Evolutionary conservation across 2,888 invertebrate genomes (phyloP).

Genomic region (Odontothrips loti): DNA sequence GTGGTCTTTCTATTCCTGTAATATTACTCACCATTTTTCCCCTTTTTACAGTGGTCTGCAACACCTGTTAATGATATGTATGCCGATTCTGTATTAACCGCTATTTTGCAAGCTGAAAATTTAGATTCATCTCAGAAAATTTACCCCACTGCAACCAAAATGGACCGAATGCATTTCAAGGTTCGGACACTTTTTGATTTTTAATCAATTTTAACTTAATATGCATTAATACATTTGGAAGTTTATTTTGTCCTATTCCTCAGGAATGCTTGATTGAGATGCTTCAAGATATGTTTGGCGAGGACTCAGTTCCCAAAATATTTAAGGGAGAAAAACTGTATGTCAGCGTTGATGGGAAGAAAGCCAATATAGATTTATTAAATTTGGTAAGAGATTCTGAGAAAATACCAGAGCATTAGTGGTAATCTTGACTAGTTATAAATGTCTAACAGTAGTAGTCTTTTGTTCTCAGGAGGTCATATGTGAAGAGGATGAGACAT

Average conservation of each 20-base stretch:
- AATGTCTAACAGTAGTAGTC: background rate
- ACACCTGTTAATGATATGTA: slow-evolving; percentile 97
- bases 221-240: slow-evolving; percentile 29
- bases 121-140: slow-evolving; percentile 60
- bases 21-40: slow-evolving; percentile 33
- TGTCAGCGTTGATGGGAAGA: slow-evolving; percentile 78
- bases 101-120: slow-evolving; percentile 76
- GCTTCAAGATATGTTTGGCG: slow-evolving; percentile 93
- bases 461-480: slow-evolving; percentile 62
- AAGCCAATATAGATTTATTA: slow-evolving; percentile 78
- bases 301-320: slow-evolving; percentile 87
- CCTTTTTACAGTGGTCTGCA: slow-evolving; percentile 71
- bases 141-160: slow-evolving; percentile 60
- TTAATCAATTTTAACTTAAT: too few species aligned
- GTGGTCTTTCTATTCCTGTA: slow-evolving; percentile 21
- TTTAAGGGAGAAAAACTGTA: slow-evolving; percentile 85
- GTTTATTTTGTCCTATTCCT: slow-evolving; percentile 29
- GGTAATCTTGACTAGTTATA: background rate
- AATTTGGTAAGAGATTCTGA: slow-evolving; percentile 57
- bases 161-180: slow-evolving; percentile 88
- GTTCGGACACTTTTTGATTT: too few species aligned
- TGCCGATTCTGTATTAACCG: slow-evolving; percentile 90
- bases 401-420: background rate
- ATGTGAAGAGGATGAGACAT: slow-evolving; percentile 73
- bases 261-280: slow-evolving; percentile 83